phyloP scores from a whole-genome alignment of 1,140 invertebrate species.

The Drosophila sturtevanti region DNA sequence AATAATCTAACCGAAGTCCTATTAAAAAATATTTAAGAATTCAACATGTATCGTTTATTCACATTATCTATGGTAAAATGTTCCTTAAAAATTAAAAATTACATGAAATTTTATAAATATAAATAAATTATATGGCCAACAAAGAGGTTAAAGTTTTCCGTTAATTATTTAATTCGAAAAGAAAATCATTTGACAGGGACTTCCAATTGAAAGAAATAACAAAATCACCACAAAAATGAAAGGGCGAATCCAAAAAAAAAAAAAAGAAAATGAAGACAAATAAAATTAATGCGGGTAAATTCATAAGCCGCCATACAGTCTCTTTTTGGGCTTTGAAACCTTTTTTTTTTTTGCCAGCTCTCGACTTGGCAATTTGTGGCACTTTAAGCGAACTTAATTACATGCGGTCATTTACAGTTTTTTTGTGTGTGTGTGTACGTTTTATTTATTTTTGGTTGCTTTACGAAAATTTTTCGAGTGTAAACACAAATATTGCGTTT shows the following conservation, averaged over 20 bases:
- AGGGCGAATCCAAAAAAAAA: constrained; percentile 33
- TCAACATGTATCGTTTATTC: no score
- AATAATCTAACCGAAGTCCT: no score
- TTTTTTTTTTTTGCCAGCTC: not conserved
- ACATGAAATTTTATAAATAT: no score
- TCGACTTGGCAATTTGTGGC: constrained; percentile 45
- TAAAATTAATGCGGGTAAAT: constrained; percentile 61
- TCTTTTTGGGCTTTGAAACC: constrained; percentile 14
- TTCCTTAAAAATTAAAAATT: no score
- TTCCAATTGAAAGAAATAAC: constrained; percentile 36
- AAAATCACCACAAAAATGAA: constrained; percentile 11
- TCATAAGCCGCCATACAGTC: constrained; percentile 52
- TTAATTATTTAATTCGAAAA: constrained; percentile 35
- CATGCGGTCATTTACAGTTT: constrained; percentile 59
- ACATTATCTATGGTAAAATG: no score
- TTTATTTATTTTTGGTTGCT: constrained; percentile 13
- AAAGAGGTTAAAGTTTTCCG: constrained; percentile 18
- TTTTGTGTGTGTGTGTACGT: constrained; percentile 25
- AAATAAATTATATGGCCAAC: no score
- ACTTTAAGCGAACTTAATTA: constrained; percentile 64
- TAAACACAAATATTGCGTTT: constrained; percentile 65
- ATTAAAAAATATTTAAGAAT: no score
- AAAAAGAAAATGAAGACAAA: constrained; percentile 48
- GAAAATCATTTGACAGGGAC: constrained; percentile 41
- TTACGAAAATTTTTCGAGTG: constrained; percentile 56